Evolutionary conservation across 1,140 invertebrate species (phyloP), one percentile per base, ranked within the genome.

Genomic region (Lamellibrachia luymesi): DNA sequence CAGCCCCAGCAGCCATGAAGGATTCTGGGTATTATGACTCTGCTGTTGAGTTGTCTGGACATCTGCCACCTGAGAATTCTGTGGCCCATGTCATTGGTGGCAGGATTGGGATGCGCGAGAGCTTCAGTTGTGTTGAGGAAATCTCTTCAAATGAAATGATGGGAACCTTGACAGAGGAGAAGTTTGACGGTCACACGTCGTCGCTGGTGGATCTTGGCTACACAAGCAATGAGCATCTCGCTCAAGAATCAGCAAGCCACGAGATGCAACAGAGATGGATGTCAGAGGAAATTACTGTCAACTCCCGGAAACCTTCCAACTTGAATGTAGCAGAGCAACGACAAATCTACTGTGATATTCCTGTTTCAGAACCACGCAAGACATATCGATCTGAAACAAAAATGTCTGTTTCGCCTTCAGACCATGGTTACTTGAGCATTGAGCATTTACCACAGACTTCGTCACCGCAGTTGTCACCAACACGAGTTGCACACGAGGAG

Each of bases 1-100:
- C 17, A n/a, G 17, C 90, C 4, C 25, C 90, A 50, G 27, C 50
- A 50, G 10, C 90, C 90, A 91, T 91, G 90, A 91, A 51, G 50
- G 90, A 91, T 91, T 91, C 90, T 91, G 90, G 90, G 50, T 91
- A 91, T 51, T 91, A 91, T 38, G 90, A 91, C 90, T 51, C 38
- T 4, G 50, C 25, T 51, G 90, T 50, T 13, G 90, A 91, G 90
- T 80, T 80, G 25, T 80, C 64, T 2, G 64, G 25, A 22, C 64
- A 80, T 8, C 25, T 91, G 90, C 49, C 22, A 50, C 90, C 22
- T 13, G 90, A 91, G 22, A 2, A 22, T 38, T 90, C n/a, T 90
- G 17, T 38, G 49, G 2, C 49, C 13, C 10, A 51, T 51, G 50
- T 27, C 27, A 51, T 91, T 51, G 90, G 50, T 91, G 90, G 38